These are phyloP conservation scores for Etheostoma spectabile DNA, from an alignment of 2,113 vertebrate genomes.

Conservation along the genomic window DNA sequence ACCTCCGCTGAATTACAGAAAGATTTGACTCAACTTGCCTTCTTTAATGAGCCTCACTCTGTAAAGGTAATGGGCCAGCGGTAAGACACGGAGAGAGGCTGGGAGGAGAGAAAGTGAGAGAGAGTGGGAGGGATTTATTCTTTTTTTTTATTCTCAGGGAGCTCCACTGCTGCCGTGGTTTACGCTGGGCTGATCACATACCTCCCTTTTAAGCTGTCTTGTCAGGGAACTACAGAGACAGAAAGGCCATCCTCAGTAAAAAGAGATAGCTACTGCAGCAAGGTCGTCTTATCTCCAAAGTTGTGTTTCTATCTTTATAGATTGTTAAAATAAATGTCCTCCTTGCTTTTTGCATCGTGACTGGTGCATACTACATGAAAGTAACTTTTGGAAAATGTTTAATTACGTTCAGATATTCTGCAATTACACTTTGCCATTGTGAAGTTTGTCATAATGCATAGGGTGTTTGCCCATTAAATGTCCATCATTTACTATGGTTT, in stretches of 20 bases:
- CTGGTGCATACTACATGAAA: neutral
- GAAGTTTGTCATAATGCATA: slow-evolving; percentile 14
- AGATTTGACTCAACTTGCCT: slow-evolving; percentile 89
- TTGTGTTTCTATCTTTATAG: slow-evolving; percentile 1
- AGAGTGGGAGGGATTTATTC: slow-evolving; percentile 42
- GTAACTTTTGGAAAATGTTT: neutral
- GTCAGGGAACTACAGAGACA: slow-evolving; percentile 47
- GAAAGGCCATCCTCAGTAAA: slow-evolving; percentile 48
- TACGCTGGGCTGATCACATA: slow-evolving; percentile 55
- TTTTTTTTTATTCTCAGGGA: slow-evolving; percentile 19
- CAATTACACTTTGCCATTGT: neutral
- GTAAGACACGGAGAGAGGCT: slow-evolving; percentile 59
- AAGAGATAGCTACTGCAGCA: slow-evolving; percentile 15
- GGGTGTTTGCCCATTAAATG: slow-evolving; percentile 19
- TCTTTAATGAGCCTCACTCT: slow-evolving; percentile 86
- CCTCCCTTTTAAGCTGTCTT: slow-evolving; percentile 63
- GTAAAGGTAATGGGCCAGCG: slow-evolving; percentile 88
- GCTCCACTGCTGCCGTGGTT: slow-evolving; percentile 54
- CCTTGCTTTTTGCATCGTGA: neutral
- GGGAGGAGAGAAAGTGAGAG: slow-evolving; percentile 38
- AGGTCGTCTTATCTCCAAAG: slow-evolving; percentile 26
- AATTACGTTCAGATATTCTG: neutral
- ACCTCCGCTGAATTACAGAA: slow-evolving; percentile 86
- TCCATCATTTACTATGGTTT: slow-evolving; percentile 41
- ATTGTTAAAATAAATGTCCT: neutral